These are phyloP conservation scores for Himalopsyche japonica DNA, from an alignment of 2,888 invertebrate genomes.

Conservation along the genomic window DNA sequence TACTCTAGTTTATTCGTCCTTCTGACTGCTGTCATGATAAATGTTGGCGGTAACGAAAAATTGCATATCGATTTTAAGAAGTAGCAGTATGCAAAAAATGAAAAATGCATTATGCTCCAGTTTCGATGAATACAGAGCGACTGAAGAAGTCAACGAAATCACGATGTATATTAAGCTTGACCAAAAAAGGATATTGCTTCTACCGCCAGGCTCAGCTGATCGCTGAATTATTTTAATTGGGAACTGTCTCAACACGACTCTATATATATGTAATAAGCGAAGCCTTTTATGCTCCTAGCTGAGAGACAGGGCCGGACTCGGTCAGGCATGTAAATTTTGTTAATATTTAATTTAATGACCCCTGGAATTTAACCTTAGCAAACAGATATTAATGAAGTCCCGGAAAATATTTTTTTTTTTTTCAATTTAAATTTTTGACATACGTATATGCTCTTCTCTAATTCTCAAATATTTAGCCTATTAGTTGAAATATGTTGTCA, in stretches of 20 bases:
- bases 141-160: neutral
- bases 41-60: neutral
- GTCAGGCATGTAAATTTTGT: neutral
- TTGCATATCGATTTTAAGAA: neutral
- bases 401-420: too few relatives aligned
- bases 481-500: too few relatives aligned
- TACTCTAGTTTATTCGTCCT: too few relatives aligned
- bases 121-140: neutral
- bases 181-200: neutral
- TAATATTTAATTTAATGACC: too few relatives aligned
- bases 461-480: too few relatives aligned
- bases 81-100: neutral
- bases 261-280: neutral
- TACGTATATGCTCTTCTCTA: too few relatives aligned
- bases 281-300: neutral
- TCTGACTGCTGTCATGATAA: neutral
- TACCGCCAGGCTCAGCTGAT: neutral
- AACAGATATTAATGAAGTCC: too few relatives aligned
- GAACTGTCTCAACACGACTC: neutral
- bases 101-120: neutral
- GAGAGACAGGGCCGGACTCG: neutral
- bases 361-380: too few relatives aligned
- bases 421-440: too few relatives aligned
- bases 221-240: neutral
- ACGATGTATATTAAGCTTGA: neutral